A percentile compares a stretch with the other conserved stretches of the same genome.
Conservation (phyloP, 1,140 invertebrate species). For the Cotesia vestalis region DNA sequence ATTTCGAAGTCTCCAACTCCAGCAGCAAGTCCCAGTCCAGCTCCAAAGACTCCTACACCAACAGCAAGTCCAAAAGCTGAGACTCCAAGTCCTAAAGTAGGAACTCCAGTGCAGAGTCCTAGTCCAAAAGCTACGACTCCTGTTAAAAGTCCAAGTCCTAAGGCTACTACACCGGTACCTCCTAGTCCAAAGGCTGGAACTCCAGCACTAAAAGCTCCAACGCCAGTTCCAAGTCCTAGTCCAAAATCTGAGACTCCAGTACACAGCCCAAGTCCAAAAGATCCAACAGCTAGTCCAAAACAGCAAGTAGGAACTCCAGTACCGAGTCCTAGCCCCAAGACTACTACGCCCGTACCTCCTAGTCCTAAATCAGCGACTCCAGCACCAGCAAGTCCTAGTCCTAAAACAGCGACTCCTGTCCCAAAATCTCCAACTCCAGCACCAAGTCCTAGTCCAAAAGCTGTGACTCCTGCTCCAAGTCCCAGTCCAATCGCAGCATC, state of each 20-base stretch:
- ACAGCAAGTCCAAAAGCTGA: not conserved
- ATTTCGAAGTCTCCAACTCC: not conserved
- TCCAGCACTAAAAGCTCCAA: not conserved
- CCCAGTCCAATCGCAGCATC: not conserved
- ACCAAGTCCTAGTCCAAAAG: constrained; percentile 25
- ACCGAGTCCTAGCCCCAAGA: constrained; percentile 7
- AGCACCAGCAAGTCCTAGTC: not conserved
- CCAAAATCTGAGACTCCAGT: not conserved
- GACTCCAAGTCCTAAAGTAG: too few relatives aligned
- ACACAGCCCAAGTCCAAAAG: constrained; percentile 1
- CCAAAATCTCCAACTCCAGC: too few relatives aligned
- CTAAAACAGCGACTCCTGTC: not conserved
- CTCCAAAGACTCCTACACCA: not conserved
- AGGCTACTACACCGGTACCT: not conserved
- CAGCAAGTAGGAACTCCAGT: too few relatives aligned
- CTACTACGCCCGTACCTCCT: not conserved
- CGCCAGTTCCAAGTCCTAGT: not conserved
- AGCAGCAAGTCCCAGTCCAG: constrained; percentile 11
- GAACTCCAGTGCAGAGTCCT: constrained; percentile 4
- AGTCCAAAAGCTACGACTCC: constrained; percentile 1
- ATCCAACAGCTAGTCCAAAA: not conserved
- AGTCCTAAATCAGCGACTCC: too few relatives aligned
- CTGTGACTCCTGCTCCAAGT: not conserved
- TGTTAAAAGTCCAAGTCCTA: not conserved
- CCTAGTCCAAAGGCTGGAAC: not conserved